Base-by-base conservation (phyloP, 2,888 invertebrate species). In the Andrena camellia region DNA sequence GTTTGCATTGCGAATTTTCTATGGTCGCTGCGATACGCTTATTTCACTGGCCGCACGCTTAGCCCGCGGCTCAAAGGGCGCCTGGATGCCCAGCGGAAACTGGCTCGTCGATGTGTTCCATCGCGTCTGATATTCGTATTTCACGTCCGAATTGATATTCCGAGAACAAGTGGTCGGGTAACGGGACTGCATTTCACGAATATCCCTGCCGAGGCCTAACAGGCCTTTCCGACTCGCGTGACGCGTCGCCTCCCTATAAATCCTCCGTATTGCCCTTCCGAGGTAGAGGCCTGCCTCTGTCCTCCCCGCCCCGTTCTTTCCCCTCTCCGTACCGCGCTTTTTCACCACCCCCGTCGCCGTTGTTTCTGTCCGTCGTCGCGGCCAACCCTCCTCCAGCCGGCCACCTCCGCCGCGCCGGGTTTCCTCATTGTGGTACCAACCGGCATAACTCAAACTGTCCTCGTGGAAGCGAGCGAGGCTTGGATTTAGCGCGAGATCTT, bases 401-500 rank as follows among this genome's bases (percentile, higher is more conserved):
- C 74, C 64, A 63, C 7, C 33, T 29, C 68, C 68, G 54, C 23
- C 20, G 20, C 54, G 54, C 73, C n/a, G 80, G 72, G 85, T 80
- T 86, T 85, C 86, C 85, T 84, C 85, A 84, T 88, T 86, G 90
- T 87, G 85, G 84, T 86, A 83, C 82, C 85, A 88, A 86, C 83
- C 86, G 84, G 90, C 89, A 91, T 91, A 91, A 91, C 88, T 91
- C 91, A 91, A 91, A 91, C 91, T 91, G 91, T 91, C 91, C 87
- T 88, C 88, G 86, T 78, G 86, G 84, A 83, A 85, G 86, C 89
- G 81, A 88, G 87, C 88, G 86, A 85, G 85, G 82, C 83, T 83
- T 86, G 88, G 88, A 91, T 91, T 91, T 90, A 91, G 86, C 91
- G 89, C 86, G 85, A 88, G 91, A 91, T 91, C 90, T 91, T 91